Evolutionary conservation across 1,140 invertebrate genomes (phyloP).

Genomic region (Branchinecta lindahli): DNA sequence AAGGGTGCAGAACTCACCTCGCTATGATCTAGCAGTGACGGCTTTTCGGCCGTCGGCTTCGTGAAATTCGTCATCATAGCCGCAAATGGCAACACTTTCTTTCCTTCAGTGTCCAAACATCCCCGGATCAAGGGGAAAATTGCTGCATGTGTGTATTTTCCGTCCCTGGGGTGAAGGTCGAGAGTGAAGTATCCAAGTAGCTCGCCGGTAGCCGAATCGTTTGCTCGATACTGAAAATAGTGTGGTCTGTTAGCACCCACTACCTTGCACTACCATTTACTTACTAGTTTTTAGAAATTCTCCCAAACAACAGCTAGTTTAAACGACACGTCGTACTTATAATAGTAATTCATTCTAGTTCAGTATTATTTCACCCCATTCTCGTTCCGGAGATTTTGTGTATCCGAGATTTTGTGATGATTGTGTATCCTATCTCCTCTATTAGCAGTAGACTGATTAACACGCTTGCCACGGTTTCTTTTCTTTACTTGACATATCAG

Average conservation of each 20-base stretch:
- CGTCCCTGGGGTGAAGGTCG: slow-evolving; percentile 38
- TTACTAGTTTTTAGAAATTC: neutral
- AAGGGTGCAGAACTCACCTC: slow-evolving; percentile 29
- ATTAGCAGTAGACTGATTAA: too few species aligned
- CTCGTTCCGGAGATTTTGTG: too few species aligned
- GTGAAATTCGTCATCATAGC: slow-evolving; percentile 42
- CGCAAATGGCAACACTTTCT: slow-evolving; percentile 32
- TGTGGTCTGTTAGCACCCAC: neutral
- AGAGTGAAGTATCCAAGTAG: slow-evolving; percentile 40
- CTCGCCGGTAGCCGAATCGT: slow-evolving; percentile 29
- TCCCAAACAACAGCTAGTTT: neutral
- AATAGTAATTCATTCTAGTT: too few species aligned
- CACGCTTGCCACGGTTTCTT: too few species aligned
- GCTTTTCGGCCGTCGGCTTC: slow-evolving; percentile 36
- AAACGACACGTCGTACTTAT: too few species aligned
- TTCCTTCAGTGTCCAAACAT: slow-evolving; percentile 29
- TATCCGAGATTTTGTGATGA: too few species aligned
- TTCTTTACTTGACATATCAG: too few species aligned
- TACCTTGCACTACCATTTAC: neutral
- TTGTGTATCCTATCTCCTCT: too few species aligned
- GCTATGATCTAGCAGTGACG: slow-evolving; percentile 38
- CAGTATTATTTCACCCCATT: too few species aligned
- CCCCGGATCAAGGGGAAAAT: slow-evolving; percentile 31
- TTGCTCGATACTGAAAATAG: slow-evolving; percentile 32
- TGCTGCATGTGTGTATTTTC: slow-evolving; percentile 34